Evolutionary conservation across 2,113 vertebrate species (phyloP).

Genomic region (Argyrosomus japonicus): DNA sequence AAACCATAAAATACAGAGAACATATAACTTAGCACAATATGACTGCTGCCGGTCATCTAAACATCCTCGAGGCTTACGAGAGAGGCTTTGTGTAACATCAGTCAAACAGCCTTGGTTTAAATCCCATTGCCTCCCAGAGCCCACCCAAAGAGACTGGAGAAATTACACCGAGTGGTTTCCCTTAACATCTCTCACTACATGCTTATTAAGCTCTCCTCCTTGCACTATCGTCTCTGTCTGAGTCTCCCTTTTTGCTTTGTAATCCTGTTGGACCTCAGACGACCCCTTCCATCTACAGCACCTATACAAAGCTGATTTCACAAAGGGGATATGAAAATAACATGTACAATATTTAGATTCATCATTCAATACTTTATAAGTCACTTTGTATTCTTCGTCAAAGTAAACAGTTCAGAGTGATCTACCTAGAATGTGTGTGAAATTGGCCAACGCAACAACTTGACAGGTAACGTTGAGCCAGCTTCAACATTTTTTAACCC

Average conservation of each 20-base stretch:
- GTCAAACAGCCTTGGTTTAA: conserved; percentile 75
- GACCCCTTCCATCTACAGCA: background rate
- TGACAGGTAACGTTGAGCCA: background rate
- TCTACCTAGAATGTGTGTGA: too few relatives aligned
- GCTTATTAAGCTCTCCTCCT: conserved; percentile 17
- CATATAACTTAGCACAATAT: conserved; percentile 64
- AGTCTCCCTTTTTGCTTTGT: conserved; percentile 4
- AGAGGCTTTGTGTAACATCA: conserved; percentile 71
- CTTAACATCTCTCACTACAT: conserved; percentile 40
- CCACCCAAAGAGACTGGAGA: conserved; percentile 75
- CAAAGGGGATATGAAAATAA: background rate
- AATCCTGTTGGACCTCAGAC: conserved; percentile 13
- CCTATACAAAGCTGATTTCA: background rate
- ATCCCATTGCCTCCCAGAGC: conserved; percentile 54
- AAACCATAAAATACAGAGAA: conserved; percentile 60
- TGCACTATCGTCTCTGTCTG: conserved; percentile 6
- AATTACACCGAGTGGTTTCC: conserved; percentile 41
- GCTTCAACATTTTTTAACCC: background rate
- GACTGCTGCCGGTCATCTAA: conserved; percentile 74
- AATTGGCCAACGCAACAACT: background rate
- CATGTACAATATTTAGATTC: background rate
- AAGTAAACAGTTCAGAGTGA: background rate
- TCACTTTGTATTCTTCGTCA: background rate
- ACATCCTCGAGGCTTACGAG: conserved; percentile 67
- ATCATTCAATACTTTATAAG: background rate